Base-by-base conservation (phyloP, 2,113 vertebrate genomes). In the Strix aluco region DNA sequence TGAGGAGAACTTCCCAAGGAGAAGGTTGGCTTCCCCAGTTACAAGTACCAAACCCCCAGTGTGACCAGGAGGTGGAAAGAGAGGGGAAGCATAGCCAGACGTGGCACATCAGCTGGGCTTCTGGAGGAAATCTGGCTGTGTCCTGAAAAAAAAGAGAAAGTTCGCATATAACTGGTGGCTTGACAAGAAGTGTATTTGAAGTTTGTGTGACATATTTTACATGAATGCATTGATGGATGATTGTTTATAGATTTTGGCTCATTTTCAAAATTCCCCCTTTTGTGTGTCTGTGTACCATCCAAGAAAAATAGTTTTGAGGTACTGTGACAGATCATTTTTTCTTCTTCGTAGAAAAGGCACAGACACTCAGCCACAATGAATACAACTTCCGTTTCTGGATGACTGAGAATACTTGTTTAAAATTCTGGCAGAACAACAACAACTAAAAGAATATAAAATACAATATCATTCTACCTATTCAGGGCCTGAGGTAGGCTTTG, bases 111-210 rank as follows among this genome's bases (percentile, higher is more conserved):
- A 7, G 9, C 4, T 6, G 46, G 29, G 71, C 91, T 91, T 58
- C 84, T 67, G 4, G 73, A 57, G n/a, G 71, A 74, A 77, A 69
- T 38, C 81, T 85, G 78, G 5, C 47, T 82, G 15, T 66, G 66
- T 34, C 14, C 96, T 97, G 91, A 36, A 94, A 95, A 95, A 58
- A 38, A 34, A 55, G 25, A 85, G 40, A 54, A 93, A 54, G 36
- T 58, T 4, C 6, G 16, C 22, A 10, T 36, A 20, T 7, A 85
- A 66, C 26, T 16, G 40, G 65, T 75, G 59, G 30, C 42, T 75
- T 47, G 38, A 47, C 32, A 54, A 23, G 65, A 73, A 44, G 6
- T 3, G 4, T 10, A 8, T 38, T 40, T 55, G 25, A 75, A 42
- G 15, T 46, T 62, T 66, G 40, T 25, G 10, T 14, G 15, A 44